Percentiles rank a stretch among this genome's conserved stretches.
phyloP scores from a whole-genome alignment of 2,113 vertebrate genomes.

The Clarias gariepinus region DNA sequence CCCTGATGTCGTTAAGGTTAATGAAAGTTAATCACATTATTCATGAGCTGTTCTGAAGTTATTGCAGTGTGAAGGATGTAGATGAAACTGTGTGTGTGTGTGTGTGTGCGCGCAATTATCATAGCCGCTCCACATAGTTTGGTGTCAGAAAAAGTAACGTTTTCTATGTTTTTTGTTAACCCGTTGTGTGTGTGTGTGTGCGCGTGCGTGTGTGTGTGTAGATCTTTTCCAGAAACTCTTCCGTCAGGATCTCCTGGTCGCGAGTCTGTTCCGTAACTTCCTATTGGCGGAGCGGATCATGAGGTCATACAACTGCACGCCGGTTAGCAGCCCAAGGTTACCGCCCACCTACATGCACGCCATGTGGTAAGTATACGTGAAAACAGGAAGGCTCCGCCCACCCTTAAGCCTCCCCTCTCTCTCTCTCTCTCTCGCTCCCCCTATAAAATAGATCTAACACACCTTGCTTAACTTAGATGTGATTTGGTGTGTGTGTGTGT shows the following conservation, averaged over 20 bases:
- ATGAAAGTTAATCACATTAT: slow-evolving; percentile 49
- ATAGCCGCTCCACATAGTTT: too few relatives aligned
- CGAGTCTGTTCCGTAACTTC: slow-evolving; percentile 96
- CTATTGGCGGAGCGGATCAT: slow-evolving; percentile 95
- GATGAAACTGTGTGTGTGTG: background rate
- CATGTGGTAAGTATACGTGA: slow-evolving; percentile 84
- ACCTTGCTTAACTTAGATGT: background rate
- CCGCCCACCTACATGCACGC: slow-evolving; percentile 98
- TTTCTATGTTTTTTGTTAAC: too few relatives aligned
- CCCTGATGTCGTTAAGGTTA: slow-evolving; percentile 48
- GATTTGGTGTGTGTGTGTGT: background rate
- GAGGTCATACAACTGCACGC: slow-evolving; percentile 97
- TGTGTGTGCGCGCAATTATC: too few relatives aligned
- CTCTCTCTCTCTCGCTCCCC: too few relatives aligned
- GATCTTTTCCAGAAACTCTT: slow-evolving; percentile 99
- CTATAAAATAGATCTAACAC: background rate
- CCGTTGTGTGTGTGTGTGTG: background rate
- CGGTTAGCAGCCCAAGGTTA: slow-evolving; percentile 93
- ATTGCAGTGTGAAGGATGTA: background rate
- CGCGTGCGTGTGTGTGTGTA: slow-evolving; percentile 53
- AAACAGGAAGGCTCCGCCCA: background rate
- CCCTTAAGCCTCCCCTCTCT: background rate
- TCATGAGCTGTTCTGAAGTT: slow-evolving; percentile 40
- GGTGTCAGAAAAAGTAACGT: too few relatives aligned
- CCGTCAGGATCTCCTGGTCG: slow-evolving; percentile 94